phyloP scores from a whole-genome alignment of 2,888 invertebrate genomes.

The Pollenia angustigena region DNA sequence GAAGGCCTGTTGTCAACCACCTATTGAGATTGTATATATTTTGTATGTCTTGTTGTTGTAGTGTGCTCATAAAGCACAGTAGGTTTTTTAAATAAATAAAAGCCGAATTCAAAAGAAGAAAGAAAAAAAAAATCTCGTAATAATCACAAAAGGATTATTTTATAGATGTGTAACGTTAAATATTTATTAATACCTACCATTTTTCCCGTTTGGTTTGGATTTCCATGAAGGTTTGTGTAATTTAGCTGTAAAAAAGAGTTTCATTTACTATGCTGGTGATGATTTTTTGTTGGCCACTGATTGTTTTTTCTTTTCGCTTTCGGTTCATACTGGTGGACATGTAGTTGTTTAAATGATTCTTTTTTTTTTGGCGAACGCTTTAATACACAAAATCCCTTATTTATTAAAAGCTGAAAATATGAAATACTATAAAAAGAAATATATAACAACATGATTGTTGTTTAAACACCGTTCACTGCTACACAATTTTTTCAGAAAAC shows the following conservation, averaged over 20 bases:
- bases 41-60: neutral
- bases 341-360: slow-evolving; percentile 50
- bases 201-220: neutral
- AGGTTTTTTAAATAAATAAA: slow-evolving; percentile 64
- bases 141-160: slow-evolving; percentile 68
- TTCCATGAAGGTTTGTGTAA: slow-evolving; percentile 7
- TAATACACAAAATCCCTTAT: slow-evolving; percentile 62
- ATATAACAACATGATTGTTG: slow-evolving; percentile 66
- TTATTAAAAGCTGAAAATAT: slow-evolving; percentile 57
- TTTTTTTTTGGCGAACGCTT: slow-evolving; percentile 30
- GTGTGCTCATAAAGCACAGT: slow-evolving; percentile 59
- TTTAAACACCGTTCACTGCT: slow-evolving; percentile 58
- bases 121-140: slow-evolving; percentile 6
- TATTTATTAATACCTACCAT: slow-evolving; percentile 26
- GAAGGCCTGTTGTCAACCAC: slow-evolving; percentile 71
- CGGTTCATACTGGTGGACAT: slow-evolving; percentile 60
- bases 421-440: slow-evolving; percentile 8
- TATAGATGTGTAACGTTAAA: slow-evolving; percentile 15
- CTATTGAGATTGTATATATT: slow-evolving; percentile 71
- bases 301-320: slow-evolving; percentile 40
- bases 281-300: neutral
- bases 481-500: slow-evolving; percentile 4
- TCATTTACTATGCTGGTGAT: slow-evolving; percentile 41
- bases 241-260: slow-evolving; percentile 30
- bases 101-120: neutral